These are phyloP conservation scores for Charanyca ferruginea DNA, from an alignment of 2,888 invertebrate species.

Conservation along the genomic window DNA sequence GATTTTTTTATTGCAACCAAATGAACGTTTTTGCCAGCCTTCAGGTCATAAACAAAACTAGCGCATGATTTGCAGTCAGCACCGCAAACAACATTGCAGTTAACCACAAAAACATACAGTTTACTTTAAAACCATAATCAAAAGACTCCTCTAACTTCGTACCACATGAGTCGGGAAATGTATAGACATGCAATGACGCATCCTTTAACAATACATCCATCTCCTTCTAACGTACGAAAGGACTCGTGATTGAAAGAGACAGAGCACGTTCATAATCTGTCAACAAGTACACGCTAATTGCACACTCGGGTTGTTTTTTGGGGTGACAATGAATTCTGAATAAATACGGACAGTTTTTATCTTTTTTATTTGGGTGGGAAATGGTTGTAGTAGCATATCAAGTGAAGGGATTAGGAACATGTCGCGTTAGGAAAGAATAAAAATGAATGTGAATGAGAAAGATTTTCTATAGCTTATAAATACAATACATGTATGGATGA, in stretches of 20 bases:
- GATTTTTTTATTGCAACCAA: no score
- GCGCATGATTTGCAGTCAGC: no score
- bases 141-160: conserved; percentile 51
- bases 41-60: no score
- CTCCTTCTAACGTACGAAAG: conserved; percentile 58
- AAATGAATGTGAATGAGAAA: no score
- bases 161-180: conserved; percentile 51
- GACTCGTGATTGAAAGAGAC: conserved; percentile 64
- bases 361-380: background rate
- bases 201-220: conserved; percentile 66
- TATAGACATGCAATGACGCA: conserved; percentile 68
- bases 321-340: conserved; percentile 45
- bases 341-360: background rate
- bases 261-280: conserved; percentile 74
- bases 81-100: no score
- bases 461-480: no score
- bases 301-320: conserved; percentile 73
- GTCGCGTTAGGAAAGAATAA: no score
- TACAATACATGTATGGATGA: no score
- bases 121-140: conserved; percentile 45
- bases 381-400: no score
- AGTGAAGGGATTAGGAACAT: no score
- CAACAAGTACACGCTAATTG: conserved; percentile 84
- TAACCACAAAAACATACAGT: conserved; percentile 11
- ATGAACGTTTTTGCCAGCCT: no score